Evolutionary conservation across 2,888 invertebrate genomes (phyloP), one percentile per base, ranked within the genome.

Genomic region (Neoascia interrupta): DNA sequence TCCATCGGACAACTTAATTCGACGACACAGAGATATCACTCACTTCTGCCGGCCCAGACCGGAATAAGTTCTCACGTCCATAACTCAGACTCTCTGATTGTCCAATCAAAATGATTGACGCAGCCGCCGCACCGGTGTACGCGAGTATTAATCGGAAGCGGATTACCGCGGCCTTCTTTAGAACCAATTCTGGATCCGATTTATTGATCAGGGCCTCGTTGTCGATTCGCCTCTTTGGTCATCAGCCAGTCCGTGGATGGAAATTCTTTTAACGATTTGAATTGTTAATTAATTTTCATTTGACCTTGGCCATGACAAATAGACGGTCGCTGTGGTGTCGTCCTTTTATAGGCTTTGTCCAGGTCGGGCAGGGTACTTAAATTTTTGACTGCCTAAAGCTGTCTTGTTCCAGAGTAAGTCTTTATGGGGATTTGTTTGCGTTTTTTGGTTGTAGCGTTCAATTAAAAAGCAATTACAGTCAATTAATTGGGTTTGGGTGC

Each of bases 41-140:
- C 64, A 53, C 54, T 63, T n/a, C n/a, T n/a, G n/a, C n/a, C 16
- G 13, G 51, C 21, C 26, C 34, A 34, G 11, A 15, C 39, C 26
- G 15, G 36, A 64, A 54, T 64, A 39, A 51, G 69, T 69, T 69
- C 69, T 69, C 69, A 69, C 69, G 58, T 58, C 51, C 58, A 69
- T 60, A 58, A 34, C 41, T 69, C 41, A n/a, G 41, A 23, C n/a
- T n/a, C 26, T 69, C 23, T 60, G 69, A 60, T 69, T 69, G 69
- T 60, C 58, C 69, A 69, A 69, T 69, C 69, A 69, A 69, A 68
- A 58, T 69, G 69, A 69, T 69, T 69, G 69, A 69, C 69, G 49
- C 49, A 34, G 69, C 69, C 63, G 51, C 41, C 58, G 15, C 21
- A 10, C 15, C 19, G 5, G 56, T 31, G 2, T 6, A 10, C 21